These are phyloP conservation scores for Bombus impatiens DNA, from an alignment of 1,140 invertebrate species.

Conservation along the genomic window DNA sequence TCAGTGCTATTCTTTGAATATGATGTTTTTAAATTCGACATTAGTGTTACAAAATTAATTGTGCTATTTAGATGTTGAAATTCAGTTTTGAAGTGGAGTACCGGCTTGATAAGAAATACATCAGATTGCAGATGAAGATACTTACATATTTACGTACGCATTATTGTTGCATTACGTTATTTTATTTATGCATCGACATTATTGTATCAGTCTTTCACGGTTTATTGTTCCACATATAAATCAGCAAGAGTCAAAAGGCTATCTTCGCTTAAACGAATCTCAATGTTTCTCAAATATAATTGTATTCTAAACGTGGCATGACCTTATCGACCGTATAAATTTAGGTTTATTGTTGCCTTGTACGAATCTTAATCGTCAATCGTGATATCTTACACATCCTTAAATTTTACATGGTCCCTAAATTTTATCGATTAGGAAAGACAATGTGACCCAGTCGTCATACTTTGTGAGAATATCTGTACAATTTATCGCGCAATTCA, in stretches of 20 bases:
- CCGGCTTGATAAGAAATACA: not conserved
- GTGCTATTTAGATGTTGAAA: not conserved
- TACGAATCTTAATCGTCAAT: not conserved
- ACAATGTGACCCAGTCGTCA: not conserved
- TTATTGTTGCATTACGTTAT: not conserved
- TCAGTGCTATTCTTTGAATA: not conserved
- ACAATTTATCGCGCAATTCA: not conserved
- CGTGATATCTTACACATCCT: not conserved
- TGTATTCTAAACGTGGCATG: slow-evolving; percentile 34
- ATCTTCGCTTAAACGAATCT: not conserved
- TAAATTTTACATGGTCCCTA: not conserved
- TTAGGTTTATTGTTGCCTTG: slow-evolving; percentile 9
- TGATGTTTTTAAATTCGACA: not conserved
- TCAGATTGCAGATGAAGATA: not conserved
- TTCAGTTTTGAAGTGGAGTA: not conserved
- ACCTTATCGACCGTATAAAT: slow-evolving; percentile 36
- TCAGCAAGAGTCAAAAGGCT: slow-evolving; percentile 30
- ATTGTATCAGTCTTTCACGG: slow-evolving; percentile 11
- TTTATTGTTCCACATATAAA: slow-evolving; percentile 48
- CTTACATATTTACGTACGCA: not conserved
- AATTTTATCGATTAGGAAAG: not conserved
- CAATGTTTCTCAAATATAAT: slow-evolving; percentile 29
- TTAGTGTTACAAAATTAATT: not conserved
- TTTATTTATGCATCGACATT: slow-evolving; percentile 4
- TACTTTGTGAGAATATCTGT: not conserved